Percentiles rank a stretch among this genome's conserved stretches.
Evolutionary conservation across 2,113 vertebrate genomes (phyloP).

Genomic region (Thymallus thymallus): DNA sequence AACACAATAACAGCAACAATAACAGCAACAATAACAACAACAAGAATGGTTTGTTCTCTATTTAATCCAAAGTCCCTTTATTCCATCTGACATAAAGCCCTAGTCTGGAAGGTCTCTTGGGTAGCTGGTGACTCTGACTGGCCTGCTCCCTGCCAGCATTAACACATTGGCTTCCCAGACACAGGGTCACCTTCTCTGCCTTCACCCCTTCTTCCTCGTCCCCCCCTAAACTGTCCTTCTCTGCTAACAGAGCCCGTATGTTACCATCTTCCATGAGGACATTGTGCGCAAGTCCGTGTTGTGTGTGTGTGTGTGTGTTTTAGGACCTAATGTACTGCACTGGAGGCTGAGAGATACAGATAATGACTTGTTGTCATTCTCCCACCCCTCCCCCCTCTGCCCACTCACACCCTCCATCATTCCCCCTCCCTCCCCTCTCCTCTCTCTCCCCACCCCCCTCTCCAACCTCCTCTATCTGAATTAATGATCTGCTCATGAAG

Average conservation of each 20-base stretch:
- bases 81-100: neutral
- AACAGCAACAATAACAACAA: neutral
- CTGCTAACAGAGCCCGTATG: too few relatives aligned
- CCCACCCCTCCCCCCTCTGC: too few relatives aligned
- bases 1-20: too few relatives aligned
- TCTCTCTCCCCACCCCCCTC: too few relatives aligned
- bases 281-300: neutral
- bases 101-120: neutral
- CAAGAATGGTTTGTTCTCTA: neutral
- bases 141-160: neutral
- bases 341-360: too few relatives aligned
- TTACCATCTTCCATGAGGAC: too few relatives aligned
- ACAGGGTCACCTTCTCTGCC: slow-evolving; percentile 16
- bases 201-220: neutral
- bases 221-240: neutral
- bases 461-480: too few relatives aligned
- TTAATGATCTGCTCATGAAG: too few relatives aligned
- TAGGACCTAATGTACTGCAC: too few relatives aligned
- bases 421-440: too few relatives aligned
- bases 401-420: too few relatives aligned
- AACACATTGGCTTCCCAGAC: neutral
- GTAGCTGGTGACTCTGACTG: neutral
- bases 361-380: too few relatives aligned
- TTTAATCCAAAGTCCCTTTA: neutral
- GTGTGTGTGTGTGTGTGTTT: neutral